phyloP scores from a whole-genome alignment of 2,797 vertebrate genomes.

The Phaenicophaeus curvirostris region DNA sequence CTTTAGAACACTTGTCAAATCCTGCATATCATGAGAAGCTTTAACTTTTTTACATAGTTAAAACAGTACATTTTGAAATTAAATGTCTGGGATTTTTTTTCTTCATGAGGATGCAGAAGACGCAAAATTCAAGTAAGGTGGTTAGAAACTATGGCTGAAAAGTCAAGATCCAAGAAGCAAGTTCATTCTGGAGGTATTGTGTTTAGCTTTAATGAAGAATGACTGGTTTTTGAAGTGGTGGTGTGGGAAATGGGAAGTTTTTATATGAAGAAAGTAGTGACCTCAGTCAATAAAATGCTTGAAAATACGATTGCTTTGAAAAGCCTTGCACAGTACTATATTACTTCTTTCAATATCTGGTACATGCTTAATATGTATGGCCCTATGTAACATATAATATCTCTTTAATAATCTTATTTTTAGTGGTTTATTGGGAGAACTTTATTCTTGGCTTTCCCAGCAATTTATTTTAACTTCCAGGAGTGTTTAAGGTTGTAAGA shows the following conservation, averaged over 20 bases:
- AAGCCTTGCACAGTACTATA: neutral
- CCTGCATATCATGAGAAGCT: neutral
- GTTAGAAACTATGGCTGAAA: constrained; percentile 72
- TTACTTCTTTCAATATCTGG: neutral
- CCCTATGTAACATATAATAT: neutral
- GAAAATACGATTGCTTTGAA: neutral
- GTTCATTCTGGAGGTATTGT: constrained; percentile 79
- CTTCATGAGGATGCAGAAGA: neutral
- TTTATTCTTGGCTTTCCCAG: neutral
- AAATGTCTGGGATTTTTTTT: neutral
- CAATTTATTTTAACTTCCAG: neutral
- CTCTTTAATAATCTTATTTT: neutral
- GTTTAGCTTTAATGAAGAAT: neutral
- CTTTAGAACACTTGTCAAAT: neutral
- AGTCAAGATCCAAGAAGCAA: constrained; percentile 76
- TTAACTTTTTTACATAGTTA: neutral
- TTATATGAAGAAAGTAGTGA: neutral
- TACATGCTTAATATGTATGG: neutral
- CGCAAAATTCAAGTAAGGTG: constrained; percentile 54
- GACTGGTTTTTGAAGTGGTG: neutral
- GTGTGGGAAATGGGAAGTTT: neutral
- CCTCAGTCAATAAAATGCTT: neutral
- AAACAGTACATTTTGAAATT: constrained; percentile 28
- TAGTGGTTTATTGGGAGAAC: neutral
- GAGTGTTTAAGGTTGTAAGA: neutral